These are phyloP conservation scores for Aspidiotus rigidus DNA, from an alignment of 2,888 invertebrate species.

Conservation along the genomic window DNA sequence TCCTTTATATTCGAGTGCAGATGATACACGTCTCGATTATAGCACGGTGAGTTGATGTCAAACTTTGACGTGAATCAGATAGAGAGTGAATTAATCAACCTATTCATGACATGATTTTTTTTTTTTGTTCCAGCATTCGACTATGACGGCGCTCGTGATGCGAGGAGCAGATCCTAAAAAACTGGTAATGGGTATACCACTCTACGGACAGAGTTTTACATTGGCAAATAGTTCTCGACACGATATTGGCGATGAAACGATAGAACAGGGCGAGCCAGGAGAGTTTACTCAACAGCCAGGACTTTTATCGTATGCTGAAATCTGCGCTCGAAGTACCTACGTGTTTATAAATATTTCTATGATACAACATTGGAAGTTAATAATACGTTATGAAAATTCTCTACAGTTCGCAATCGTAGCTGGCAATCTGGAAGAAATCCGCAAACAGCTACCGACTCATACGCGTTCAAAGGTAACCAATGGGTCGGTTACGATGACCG, in stretches of 20 bases:
- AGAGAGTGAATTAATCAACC: background rate
- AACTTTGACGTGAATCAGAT: background rate
- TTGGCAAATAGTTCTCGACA: slow-evolving; percentile 43
- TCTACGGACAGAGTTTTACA: slow-evolving; percentile 79
- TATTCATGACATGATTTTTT: background rate
- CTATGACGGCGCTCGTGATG: slow-evolving; percentile 27
- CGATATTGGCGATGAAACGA: slow-evolving; percentile 54
- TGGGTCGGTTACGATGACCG: slow-evolving; percentile 86
- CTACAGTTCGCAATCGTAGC: background rate
- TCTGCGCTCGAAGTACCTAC: slow-evolving; percentile 44
- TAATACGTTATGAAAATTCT: background rate
- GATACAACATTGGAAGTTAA: background rate
- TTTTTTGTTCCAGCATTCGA: slow-evolving; percentile 23
- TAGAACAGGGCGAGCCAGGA: slow-evolving; percentile 55
- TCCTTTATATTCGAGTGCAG: slow-evolving; percentile 57
- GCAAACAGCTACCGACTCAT: slow-evolving; percentile 59
- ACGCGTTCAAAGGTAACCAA: slow-evolving; percentile 66
- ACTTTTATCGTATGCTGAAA: slow-evolving; percentile 64
- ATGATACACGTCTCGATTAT: slow-evolving; percentile 64
- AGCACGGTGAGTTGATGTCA: slow-evolving; percentile 55
- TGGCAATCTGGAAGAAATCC: slow-evolving; percentile 55
- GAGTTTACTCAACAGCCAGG: slow-evolving; percentile 59
- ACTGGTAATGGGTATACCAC: slow-evolving; percentile 68
- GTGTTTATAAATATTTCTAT: background rate
- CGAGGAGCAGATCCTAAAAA: slow-evolving; percentile 67